Evolutionary conservation across 2,797 vertebrate species (phyloP), one percentile per base, ranked within the genome.

Genomic region (Hydrolagus colliei): DNA sequence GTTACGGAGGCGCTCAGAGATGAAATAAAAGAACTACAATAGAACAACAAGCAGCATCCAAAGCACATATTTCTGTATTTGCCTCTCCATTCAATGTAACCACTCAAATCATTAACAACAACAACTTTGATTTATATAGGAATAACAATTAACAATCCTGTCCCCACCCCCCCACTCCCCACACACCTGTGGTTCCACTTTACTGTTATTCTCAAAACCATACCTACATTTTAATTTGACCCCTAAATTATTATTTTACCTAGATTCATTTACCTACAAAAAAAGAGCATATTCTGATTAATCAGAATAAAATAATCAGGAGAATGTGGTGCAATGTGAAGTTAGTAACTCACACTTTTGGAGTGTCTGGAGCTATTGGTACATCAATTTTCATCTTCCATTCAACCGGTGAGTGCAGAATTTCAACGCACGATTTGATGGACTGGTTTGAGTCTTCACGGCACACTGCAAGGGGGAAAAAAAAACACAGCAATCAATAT

Each of bases 361-460:
- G 88, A 89, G 90, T 88, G 89, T 97, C 93, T 12, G 90, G 87
- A 76, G 88, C 91, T 89, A 91, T 87, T 75, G 88, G 86, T 86
- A 94, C 94, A 86, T 94, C 96, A 74, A 94, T 94, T 77, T 88
- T 93, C 88, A 93, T 91, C 67, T 92, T 90, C 86, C 92, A 87
- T 27, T 98, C 97, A 89, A 95, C 72, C 8, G 97, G 96, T 4
- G 94, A 93, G 9, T 94, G 94, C 1, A 96, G 94, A 20, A 96
- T 93, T 86, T 97, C 97, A 88, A 96, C 93, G 91, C 96, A 97
- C 0, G 97, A 98, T 65, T 96, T 94, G 75, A 98, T 91, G 0
- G 97, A 98, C 86, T 97, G 96, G 91, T 95, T 95, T 0, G 97
- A 99, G 91, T 98, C 96, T 89, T 98, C 97, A 86, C 95, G 95